Percentiles rank a stretch among this genome's conserved stretches.
Conservation (phyloP, 92 coral and sea anemone genomes). For the Diadumene lineata region DNA sequence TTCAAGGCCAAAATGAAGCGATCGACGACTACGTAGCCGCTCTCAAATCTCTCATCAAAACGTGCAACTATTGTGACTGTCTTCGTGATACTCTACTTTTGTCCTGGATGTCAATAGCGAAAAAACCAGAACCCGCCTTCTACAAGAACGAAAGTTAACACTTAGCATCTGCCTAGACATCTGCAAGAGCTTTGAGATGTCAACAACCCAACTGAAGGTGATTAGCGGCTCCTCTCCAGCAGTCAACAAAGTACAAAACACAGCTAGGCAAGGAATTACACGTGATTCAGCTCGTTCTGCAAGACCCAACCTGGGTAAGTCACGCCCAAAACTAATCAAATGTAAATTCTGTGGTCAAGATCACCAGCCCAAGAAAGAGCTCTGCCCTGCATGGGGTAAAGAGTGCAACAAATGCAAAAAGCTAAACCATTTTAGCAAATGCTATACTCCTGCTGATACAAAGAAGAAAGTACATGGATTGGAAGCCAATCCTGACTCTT, state of each 20-base stretch:
- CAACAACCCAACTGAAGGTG: conserved; percentile 13
- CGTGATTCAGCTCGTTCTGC: too few relatives aligned
- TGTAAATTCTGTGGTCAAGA: conserved; percentile 47
- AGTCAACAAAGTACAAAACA: conserved; percentile 2
- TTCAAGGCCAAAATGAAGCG: conserved; percentile 14
- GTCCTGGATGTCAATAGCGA: conserved; percentile 25
- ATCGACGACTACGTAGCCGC: conserved; percentile 24
- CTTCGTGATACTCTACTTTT: conserved; percentile 12
- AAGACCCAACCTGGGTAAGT: too few relatives aligned
- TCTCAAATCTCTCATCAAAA: conserved; percentile 8
- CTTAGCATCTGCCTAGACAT: conserved; percentile 19
- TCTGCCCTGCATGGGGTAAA: conserved; percentile 55
- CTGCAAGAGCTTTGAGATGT: conserved; percentile 15
- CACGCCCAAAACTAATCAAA: background rate
- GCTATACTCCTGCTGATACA: conserved; percentile 32
- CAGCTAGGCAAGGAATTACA: background rate
- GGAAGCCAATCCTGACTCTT: background rate
- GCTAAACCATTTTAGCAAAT: conserved; percentile 38
- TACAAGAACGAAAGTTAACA: conserved; percentile 29
- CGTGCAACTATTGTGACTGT: conserved; percentile 30
- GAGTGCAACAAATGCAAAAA: conserved; percentile 42
- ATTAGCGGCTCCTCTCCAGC: background rate
- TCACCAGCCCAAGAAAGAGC: conserved; percentile 27
- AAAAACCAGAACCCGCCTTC: conserved; percentile 15
- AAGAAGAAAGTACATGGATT: conserved; percentile 1